Conservation (phyloP, 2,113 vertebrate species). For the Hemicordylus capensis region DNA sequence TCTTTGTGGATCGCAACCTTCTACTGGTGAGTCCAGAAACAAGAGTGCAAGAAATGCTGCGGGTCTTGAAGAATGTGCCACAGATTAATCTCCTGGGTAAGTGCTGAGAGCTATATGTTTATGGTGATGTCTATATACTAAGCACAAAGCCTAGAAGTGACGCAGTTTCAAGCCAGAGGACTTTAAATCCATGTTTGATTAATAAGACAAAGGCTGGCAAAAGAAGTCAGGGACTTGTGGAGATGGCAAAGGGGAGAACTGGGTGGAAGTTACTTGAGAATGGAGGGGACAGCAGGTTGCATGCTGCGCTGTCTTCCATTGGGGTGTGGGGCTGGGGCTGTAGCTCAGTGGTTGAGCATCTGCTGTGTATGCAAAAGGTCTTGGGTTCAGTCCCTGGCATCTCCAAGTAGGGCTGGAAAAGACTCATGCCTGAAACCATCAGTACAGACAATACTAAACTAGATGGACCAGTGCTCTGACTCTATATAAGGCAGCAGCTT, state of each 20-base stretch:
- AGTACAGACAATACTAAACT: too few relatives aligned
- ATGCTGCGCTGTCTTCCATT: too few relatives aligned
- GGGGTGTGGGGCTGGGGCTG: too few relatives aligned
- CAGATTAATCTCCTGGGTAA: constrained; percentile 88
- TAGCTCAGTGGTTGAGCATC: too few relatives aligned
- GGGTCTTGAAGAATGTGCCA: constrained; percentile 74
- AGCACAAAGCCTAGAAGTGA: background rate
- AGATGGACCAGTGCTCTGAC: too few relatives aligned
- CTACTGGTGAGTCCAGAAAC: constrained; percentile 86
- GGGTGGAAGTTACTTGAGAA: background rate
- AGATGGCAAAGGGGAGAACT: background rate
- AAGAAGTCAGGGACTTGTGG: background rate
- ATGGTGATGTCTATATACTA: background rate
- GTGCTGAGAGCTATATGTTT: background rate
- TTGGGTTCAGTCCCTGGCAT: too few relatives aligned
- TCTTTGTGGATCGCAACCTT: constrained; percentile 84
- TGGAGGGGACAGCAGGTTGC: background rate
- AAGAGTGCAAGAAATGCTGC: constrained; percentile 87
- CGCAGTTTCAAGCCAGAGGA: background rate
- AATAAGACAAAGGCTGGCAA: background rate
- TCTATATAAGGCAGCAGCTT: background rate
- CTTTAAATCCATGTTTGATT: background rate
- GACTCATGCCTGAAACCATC: too few relatives aligned
- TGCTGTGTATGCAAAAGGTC: too few relatives aligned
- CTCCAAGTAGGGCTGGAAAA: too few relatives aligned